These are phyloP conservation scores for Nematopogon swammerdamellus DNA, from an alignment of 2,888 invertebrate species.

Conservation along the genomic window DNA sequence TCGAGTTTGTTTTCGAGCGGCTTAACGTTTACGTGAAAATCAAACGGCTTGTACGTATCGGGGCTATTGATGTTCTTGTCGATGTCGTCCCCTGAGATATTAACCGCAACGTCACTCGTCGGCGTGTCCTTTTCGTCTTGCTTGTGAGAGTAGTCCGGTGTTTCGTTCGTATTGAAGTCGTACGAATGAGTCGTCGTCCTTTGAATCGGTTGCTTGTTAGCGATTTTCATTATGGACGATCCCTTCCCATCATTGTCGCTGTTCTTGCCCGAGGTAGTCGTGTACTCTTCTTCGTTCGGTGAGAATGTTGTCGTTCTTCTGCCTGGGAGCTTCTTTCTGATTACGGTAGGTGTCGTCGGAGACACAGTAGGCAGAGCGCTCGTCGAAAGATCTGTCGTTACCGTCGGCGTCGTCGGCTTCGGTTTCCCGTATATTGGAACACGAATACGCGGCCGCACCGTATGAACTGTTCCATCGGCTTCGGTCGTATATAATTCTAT, in stretches of 20 bases:
- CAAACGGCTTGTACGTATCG: conserved; percentile 30
- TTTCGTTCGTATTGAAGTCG: conserved; percentile 27
- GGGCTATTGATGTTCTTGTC: conserved; percentile 19
- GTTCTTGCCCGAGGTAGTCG: conserved; percentile 30
- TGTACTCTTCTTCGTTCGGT: conserved; percentile 22
- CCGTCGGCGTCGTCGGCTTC: conserved; percentile 38
- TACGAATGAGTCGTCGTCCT: conserved; percentile 22
- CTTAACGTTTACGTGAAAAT: conserved; percentile 43
- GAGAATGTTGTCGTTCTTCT: conserved; percentile 18
- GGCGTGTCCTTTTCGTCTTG: conserved; percentile 54
- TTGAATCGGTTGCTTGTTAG: conserved; percentile 30
- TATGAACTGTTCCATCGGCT: conserved; percentile 29
- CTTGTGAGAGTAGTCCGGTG: conserved; percentile 44
- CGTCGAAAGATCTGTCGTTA: conserved; percentile 41
- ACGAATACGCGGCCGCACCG: conserved; percentile 34
- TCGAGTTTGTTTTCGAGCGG: conserved; percentile 41
- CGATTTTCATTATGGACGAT: conserved; percentile 51
- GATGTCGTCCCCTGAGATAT: conserved; percentile 21
- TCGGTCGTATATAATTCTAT: conserved; percentile 26
- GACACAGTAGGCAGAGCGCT: conserved; percentile 45
- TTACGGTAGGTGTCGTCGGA: conserved; percentile 37
- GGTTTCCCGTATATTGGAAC: conserved; percentile 25
- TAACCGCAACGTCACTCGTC: conserved; percentile 45
- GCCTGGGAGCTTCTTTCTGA: conserved; percentile 27
- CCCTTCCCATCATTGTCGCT: conserved; percentile 32